Percentiles rank a stretch among this genome's conserved stretches.
These are phyloP conservation scores for Toxotes jaculatrix DNA, from an alignment of 2,113 vertebrate species.

Conservation along the genomic window DNA sequence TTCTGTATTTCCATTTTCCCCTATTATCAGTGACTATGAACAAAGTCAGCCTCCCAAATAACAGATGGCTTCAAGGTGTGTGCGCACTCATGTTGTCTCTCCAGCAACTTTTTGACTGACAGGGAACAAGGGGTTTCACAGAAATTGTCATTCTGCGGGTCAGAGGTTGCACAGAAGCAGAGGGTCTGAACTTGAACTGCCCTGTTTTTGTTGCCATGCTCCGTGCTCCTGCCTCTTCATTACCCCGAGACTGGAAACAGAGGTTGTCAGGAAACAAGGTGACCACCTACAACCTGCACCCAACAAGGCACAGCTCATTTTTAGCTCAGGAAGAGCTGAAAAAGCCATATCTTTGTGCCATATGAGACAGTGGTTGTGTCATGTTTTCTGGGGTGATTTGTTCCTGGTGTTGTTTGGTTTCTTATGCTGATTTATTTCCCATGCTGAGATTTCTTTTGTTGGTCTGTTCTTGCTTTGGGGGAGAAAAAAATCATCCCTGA, in stretches of 20 bases:
- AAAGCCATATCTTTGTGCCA: constrained; percentile 20
- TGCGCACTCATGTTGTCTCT: constrained; percentile 12
- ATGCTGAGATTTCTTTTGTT: constrained; percentile 15
- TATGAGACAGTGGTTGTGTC: constrained; percentile 6
- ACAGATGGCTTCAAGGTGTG: constrained; percentile 56
- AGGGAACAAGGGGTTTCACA: constrained; percentile 64
- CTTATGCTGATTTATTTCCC: constrained; percentile 26
- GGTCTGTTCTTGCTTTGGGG: neutral
- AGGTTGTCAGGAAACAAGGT: constrained; percentile 50
- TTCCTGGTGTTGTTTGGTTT: constrained; percentile 8
- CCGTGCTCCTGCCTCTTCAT: constrained; percentile 53
- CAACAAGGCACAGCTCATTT: constrained; percentile 48
- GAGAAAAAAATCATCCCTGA: neutral
- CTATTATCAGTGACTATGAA: constrained; percentile 65
- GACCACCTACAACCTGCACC: constrained; percentile 40
- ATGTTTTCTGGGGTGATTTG: constrained; percentile 16
- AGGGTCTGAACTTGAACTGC: constrained; percentile 57
- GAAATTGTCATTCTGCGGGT: constrained; percentile 62
- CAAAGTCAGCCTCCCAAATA: constrained; percentile 61
- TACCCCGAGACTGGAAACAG: constrained; percentile 41
- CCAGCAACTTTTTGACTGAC: constrained; percentile 65
- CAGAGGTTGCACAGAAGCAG: constrained; percentile 55
- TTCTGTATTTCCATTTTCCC: constrained; percentile 78
- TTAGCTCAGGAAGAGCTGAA: constrained; percentile 13
- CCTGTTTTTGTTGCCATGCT: constrained; percentile 51